phyloP scores from a whole-genome alignment of 1,140 invertebrate species.

The Drosophila willistoni region DNA sequence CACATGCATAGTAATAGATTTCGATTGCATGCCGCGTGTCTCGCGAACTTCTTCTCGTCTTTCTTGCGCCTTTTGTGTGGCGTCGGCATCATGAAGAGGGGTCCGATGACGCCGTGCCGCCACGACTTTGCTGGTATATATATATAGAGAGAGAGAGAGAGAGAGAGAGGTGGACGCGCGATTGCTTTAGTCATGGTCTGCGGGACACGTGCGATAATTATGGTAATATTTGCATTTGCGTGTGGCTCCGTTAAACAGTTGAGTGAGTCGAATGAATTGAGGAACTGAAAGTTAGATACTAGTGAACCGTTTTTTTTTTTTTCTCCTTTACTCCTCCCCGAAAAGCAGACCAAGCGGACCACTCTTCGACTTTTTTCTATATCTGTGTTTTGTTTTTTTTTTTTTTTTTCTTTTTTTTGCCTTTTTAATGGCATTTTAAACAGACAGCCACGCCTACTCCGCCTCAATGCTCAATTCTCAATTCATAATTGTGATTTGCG shows the following conservation, averaged over 20 bases:
- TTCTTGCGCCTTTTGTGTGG: too few species aligned
- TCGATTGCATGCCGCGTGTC: constrained; percentile 67
- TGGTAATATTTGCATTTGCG: constrained; percentile 81
- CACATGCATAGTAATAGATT: constrained; percentile 72
- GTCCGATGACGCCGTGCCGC: constrained; percentile 8
- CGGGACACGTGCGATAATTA: constrained; percentile 75
- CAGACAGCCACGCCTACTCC: constrained; percentile 46
- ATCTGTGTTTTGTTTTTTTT: not conserved
- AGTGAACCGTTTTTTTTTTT: constrained; percentile 28
- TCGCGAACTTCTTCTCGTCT: constrained; percentile 17
- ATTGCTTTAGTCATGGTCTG: constrained; percentile 80
- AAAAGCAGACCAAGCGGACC: not conserved
- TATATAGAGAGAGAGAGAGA: too few species aligned
- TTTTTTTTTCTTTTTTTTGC: not conserved
- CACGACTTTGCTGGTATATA: not conserved
- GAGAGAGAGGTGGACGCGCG: constrained; percentile 61
- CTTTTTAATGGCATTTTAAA: constrained; percentile 67
- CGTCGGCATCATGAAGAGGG: constrained; percentile 13
- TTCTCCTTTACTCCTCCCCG: not conserved
- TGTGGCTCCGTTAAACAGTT: constrained; percentile 80
- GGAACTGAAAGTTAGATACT: constrained; percentile 26
- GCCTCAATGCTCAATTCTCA: constrained; percentile 31
- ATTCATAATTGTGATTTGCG: constrained; percentile 49
- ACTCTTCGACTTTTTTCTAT: not conserved
- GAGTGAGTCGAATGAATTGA: constrained; percentile 63